phyloP scores from a whole-genome alignment of 1,140 invertebrate genomes.

The Tyrophagus putrescentiae region DNA sequence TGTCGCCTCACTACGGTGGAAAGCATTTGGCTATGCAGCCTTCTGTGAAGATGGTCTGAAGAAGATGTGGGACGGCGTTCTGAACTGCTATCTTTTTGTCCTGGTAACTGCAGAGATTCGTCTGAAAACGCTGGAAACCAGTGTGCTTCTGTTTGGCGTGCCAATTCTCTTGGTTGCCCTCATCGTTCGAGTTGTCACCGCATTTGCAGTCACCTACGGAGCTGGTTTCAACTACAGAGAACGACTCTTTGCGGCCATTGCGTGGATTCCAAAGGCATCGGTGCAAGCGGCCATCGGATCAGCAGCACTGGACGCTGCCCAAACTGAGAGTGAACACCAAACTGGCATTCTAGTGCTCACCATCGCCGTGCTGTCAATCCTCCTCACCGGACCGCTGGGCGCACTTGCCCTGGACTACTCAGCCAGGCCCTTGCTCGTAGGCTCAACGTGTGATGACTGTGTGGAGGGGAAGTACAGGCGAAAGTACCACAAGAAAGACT shows the following conservation, averaged over 20 bases:
- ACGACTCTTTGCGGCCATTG: slow-evolving; percentile 67
- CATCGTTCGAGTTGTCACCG: slow-evolving; percentile 41
- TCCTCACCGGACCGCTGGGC: slow-evolving; percentile 75
- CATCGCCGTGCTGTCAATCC: slow-evolving; percentile 66
- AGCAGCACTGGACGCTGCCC: slow-evolving; percentile 52
- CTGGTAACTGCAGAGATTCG: slow-evolving; percentile 68
- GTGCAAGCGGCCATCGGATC: slow-evolving; percentile 73
- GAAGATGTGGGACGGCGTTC: slow-evolving; percentile 89
- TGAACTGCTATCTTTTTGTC: slow-evolving; percentile 79
- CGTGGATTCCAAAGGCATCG: slow-evolving; percentile 87
- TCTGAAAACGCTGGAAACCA: slow-evolving; percentile 30
- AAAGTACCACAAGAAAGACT: too few species aligned
- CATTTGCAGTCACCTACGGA: slow-evolving; percentile 44
- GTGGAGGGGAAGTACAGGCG: too few species aligned
- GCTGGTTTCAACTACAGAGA: slow-evolving; percentile 62
- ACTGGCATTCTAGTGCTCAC: slow-evolving; percentile 38
- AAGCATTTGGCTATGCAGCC: slow-evolving; percentile 13
- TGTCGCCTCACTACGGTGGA: slow-evolving; percentile 43
- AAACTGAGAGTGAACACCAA: slow-evolving; percentile 22
- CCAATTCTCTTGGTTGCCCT: slow-evolving; percentile 38
- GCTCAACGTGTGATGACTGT: too few species aligned
- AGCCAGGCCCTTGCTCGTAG: too few species aligned
- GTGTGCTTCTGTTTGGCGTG: slow-evolving; percentile 30
- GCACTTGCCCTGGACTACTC: slow-evolving; percentile 67
- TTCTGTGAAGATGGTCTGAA: slow-evolving; percentile 63